A percentile compares a stretch with the other conserved stretches of the same genome.
These are phyloP conservation scores for Bombylius discolor DNA, from an alignment of 2,888 invertebrate species.

Conservation along the genomic window DNA sequence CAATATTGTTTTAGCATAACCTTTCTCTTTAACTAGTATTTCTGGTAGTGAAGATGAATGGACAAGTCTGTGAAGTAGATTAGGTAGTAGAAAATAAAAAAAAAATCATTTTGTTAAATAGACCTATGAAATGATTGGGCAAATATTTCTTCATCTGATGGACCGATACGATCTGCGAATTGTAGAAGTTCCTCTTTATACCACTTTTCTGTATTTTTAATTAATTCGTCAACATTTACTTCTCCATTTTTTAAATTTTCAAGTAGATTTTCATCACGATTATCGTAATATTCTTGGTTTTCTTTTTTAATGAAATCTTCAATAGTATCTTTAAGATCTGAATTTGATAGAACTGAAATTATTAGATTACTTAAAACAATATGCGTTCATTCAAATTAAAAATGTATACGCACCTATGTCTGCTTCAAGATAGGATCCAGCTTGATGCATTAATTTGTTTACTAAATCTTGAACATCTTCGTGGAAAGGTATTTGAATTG, in stretches of 20 bases:
- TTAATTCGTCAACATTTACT: constrained; percentile 58
- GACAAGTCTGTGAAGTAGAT: constrained; percentile 40
- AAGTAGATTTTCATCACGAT: constrained; percentile 47
- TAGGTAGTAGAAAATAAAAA: neutral
- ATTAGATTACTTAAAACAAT: too few relatives aligned
- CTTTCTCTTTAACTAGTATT: constrained; percentile 76
- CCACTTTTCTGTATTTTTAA: constrained; percentile 64
- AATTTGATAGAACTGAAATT: neutral
- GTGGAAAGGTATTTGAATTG: constrained; percentile 26
- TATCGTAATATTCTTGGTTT: constrained; percentile 54
- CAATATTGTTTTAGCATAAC: constrained; percentile 68
- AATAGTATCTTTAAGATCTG: constrained; percentile 29
- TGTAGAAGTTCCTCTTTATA: constrained; percentile 73
- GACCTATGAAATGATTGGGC: constrained; percentile 41
- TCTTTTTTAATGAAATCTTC: constrained; percentile 50
- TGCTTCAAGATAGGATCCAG: constrained; percentile 31
- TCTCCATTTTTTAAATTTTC: constrained; percentile 48
- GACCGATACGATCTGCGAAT: constrained; percentile 68
- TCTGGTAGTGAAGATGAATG: constrained; percentile 80
- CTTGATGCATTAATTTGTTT: constrained; percentile 25
- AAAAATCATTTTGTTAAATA: neutral
- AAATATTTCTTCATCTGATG: constrained; percentile 63
- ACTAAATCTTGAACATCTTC: constrained; percentile 28
- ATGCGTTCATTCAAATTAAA: neutral
- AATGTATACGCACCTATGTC: constrained; percentile 6